Percentiles rank a stretch among this genome's conserved stretches.
phyloP scores from a whole-genome alignment of 2,797 vertebrate genomes.

The Melanotaenia boesemani region DNA sequence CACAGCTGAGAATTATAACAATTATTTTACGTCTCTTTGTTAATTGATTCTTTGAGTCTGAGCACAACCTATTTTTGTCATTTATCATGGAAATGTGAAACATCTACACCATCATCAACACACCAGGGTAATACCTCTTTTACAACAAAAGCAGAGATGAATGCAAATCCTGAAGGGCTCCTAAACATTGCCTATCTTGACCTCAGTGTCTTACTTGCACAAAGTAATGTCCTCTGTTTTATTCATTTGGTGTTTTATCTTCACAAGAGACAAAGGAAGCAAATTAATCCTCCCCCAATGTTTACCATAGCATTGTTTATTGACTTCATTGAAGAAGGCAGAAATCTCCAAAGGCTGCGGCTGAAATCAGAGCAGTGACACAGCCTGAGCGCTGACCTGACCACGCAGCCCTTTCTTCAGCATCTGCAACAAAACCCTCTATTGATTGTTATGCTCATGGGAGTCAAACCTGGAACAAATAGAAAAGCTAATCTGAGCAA shows the following conservation, averaged over 20 bases:
- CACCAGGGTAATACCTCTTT: slow-evolving; percentile 55
- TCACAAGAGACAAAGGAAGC: slow-evolving; percentile 31
- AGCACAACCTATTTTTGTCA: slow-evolving; percentile 37
- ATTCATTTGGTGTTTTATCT: slow-evolving; percentile 49
- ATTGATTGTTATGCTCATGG: slow-evolving; percentile 67
- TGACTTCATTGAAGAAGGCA: slow-evolving; percentile 24
- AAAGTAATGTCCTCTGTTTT: slow-evolving; percentile 30
- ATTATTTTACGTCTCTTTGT: slow-evolving; percentile 13
- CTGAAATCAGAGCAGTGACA: slow-evolving; percentile 41
- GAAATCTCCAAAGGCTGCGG: slow-evolving; percentile 37
- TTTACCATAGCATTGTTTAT: slow-evolving; percentile 53
- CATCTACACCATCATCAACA: slow-evolving; percentile 41
- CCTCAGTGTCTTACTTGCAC: slow-evolving; percentile 5
- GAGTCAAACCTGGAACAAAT: slow-evolving; percentile 70
- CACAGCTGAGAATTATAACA: slow-evolving; percentile 2
- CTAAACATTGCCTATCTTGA: slow-evolving; percentile 52
- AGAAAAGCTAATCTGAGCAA: slow-evolving; percentile 64
- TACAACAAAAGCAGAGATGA: slow-evolving; percentile 59
- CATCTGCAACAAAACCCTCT: slow-evolving; percentile 57
- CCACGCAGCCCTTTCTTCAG: slow-evolving; percentile 49
- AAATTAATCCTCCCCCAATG: slow-evolving; percentile 45
- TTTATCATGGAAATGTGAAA: slow-evolving; percentile 49
- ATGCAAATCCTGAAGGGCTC: slow-evolving; percentile 63
- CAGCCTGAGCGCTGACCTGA: slow-evolving; percentile 45
- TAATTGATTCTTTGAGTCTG: slow-evolving; percentile 1